These are phyloP conservation scores for Andrena fulva DNA, from an alignment of 2,888 invertebrate genomes.

Conservation along the genomic window DNA sequence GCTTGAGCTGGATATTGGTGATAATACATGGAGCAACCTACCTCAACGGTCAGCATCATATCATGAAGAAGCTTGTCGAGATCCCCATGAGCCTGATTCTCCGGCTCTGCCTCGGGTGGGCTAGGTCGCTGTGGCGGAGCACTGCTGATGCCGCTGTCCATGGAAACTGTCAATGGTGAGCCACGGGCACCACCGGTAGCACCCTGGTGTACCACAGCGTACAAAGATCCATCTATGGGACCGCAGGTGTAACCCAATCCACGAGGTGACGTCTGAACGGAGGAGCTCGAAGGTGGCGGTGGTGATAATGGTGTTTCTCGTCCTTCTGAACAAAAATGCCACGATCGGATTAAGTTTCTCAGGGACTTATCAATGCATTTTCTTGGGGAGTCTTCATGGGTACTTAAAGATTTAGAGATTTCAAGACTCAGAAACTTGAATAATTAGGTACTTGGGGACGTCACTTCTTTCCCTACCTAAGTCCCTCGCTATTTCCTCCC, in stretches of 20 bases:
- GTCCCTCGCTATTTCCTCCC: neutral
- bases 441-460: neutral
- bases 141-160: constrained; percentile 96
- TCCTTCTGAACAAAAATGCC: constrained; percentile 85
- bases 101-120: constrained; percentile 80
- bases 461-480: neutral
- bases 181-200: constrained; percentile 86
- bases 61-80: constrained; percentile 94
- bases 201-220: constrained; percentile 87
- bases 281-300: constrained; percentile 84
- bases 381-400: neutral
- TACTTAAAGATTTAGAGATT: neutral
- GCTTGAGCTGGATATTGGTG: too few relatives aligned
- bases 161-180: constrained; percentile 93
- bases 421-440: neutral
- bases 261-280: constrained; percentile 84
- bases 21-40: constrained; percentile 76
- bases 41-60: constrained; percentile 95
- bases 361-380: neutral
- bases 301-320: constrained; percentile 86
- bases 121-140: constrained; percentile 83
- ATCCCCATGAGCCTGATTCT: constrained; percentile 87
- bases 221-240: constrained; percentile 95
- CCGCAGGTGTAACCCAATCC: constrained; percentile 90
- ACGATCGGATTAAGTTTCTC: constrained; percentile 16